Base-by-base conservation (phyloP, 2,888 invertebrate genomes). In the Yponomeuta plumbellus region DNA sequence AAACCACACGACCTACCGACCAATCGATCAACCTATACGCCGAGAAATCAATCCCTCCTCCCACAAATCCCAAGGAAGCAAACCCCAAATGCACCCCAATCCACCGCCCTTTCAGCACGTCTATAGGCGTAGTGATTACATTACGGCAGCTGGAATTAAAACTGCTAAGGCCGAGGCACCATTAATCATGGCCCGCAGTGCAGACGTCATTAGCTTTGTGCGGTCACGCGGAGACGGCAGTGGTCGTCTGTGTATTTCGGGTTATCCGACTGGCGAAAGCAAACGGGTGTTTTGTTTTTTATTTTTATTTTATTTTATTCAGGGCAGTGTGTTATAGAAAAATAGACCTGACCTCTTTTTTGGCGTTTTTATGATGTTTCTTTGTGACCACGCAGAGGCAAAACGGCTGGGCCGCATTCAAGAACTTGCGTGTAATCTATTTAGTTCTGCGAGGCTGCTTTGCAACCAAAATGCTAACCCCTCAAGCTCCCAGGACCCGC, bases 141-240 rank as follows among this genome's bases (percentile, higher is more conserved):
- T 81, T 77, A 75, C 72, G 74, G 76, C 79, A 81, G 83, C 79
- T 77, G 72, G 80, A 80, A 85, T 85, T 84, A 84, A 83, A 83
- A 64, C 59, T 34, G 67, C 67, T 69, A 34, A 66, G 67, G 68
- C 57, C 23, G 66, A 21, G 56, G 70, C 66, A 68, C 71, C 78
- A 84, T 84, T 84, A 83, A 85, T 85, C 85, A 85, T 76, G 78
- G 73, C 74, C 69, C 57, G 72, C 70, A 72, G 73, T 74, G 73
- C 73, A 70, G 64, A 52, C 76, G 75, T 79, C 79, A 80, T 81
- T 80, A 80, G 76, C 74, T 76, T 75, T 74, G 79, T 75, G 75
- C 75, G 74, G 78, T 76, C 76, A 75, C 75, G 77, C 77, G 73
- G 70, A n/a, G 34, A 61, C 8, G 20, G 34, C 26, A 62, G 17